Percentiles rank a stretch among this genome's conserved stretches.
Conservation (phyloP, 2,113 vertebrate species). For the Bothrops jararaca region DNA sequence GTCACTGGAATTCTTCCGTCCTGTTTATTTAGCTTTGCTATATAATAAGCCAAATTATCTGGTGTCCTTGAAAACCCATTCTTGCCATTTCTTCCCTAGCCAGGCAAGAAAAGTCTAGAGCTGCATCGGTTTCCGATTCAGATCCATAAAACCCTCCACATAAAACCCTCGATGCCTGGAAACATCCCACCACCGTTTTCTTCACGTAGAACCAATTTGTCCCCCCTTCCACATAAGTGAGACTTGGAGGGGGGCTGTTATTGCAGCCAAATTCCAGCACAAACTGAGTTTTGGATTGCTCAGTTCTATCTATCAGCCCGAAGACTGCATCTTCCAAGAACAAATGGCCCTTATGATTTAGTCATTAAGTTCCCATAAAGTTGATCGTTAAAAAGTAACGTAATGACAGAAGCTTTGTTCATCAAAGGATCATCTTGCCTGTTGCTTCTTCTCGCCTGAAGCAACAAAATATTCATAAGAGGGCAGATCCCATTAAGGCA, state of each 20-base stretch:
- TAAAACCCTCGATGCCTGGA: not conserved
- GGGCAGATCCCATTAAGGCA: not conserved
- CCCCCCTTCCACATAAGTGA: not conserved
- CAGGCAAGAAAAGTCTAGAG: not conserved
- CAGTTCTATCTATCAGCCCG: not conserved
- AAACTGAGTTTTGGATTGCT: not conserved
- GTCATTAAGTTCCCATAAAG: not conserved
- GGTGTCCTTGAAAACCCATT: not conserved
- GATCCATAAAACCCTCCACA: not conserved
- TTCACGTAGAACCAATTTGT: not conserved
- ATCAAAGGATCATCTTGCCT: not conserved
- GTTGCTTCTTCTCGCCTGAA: not conserved
- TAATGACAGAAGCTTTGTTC: not conserved
- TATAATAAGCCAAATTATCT: not conserved
- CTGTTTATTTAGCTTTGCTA: not conserved
- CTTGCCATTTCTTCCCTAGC: not conserved
- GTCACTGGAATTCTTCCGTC: not conserved
- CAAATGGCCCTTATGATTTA: accelerated
- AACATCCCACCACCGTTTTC: not conserved
- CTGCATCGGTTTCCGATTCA: not conserved
- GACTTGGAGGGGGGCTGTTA: not conserved
- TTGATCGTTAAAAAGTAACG: not conserved
- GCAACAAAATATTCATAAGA: not conserved
- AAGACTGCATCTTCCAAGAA: not conserved
- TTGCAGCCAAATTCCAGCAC: not conserved